Conservation (phyloP, 2,113 vertebrate species). For the Pituophis catenifer region DNA sequence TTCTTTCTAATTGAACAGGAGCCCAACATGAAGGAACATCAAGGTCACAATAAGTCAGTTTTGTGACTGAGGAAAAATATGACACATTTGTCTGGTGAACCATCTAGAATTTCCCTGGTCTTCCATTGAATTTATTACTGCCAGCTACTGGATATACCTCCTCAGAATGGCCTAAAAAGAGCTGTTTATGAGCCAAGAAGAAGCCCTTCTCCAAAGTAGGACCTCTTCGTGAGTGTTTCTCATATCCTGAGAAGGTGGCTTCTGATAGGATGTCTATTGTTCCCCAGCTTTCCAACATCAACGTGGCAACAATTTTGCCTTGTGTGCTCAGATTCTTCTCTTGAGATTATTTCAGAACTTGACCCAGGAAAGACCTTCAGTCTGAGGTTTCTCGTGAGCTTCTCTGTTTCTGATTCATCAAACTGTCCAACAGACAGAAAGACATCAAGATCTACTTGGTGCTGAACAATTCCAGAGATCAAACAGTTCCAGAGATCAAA, state of each 20-base stretch:
- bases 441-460: neutral
- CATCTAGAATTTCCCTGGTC: constrained; percentile 12
- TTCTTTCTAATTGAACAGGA: constrained; percentile 57
- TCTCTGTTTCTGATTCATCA: neutral
- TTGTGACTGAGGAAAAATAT: constrained; percentile 41
- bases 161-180: neutral
- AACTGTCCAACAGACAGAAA: neutral
- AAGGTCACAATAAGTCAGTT: constrained; percentile 1
- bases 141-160: neutral
- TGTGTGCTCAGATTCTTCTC: neutral
- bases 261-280: neutral
- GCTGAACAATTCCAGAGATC: neutral
- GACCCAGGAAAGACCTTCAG: neutral
- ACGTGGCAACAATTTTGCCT: neutral
- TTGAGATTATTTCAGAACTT: neutral
- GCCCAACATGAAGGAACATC: constrained; percentile 56
- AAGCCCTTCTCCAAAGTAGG: neutral
- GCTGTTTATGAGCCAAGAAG: neutral
- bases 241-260: neutral
- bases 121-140: constrained; percentile 6
- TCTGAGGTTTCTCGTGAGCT: neutral
- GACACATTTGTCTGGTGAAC: constrained; percentile 50
- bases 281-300: neutral
- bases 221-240: neutral
- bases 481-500: neutral